Percentiles rank a stretch among this genome's conserved stretches.
Conservation (phyloP, 2,888 invertebrate species). For the Teinopalpus imperialis region DNA sequence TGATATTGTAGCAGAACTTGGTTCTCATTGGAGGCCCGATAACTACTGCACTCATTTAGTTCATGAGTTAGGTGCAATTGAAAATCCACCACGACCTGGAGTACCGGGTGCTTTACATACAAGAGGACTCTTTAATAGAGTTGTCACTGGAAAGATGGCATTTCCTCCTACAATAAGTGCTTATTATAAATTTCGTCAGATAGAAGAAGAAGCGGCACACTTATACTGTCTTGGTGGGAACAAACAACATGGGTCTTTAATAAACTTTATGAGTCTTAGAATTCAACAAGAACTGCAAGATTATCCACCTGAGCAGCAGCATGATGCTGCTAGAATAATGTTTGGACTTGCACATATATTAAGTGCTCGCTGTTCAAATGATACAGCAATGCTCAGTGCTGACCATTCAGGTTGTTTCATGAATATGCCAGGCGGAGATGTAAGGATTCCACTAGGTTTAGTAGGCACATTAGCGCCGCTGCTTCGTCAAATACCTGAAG, state of each 20-base stretch:
- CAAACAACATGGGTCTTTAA: slow-evolving; percentile 84
- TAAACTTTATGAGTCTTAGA: slow-evolving; percentile 84
- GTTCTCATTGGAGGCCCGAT: slow-evolving; percentile 86
- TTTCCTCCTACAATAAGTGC: slow-evolving; percentile 83
- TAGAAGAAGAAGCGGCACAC: slow-evolving; percentile 84
- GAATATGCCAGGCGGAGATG: slow-evolving; percentile 82
- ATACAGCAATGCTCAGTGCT: slow-evolving; percentile 68
- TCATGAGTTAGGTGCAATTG: slow-evolving; percentile 83
- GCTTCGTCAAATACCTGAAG: slow-evolving; percentile 84
- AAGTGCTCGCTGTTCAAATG: slow-evolving; percentile 85
- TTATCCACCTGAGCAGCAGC: slow-evolving; percentile 85
- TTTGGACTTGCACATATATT: slow-evolving; percentile 84
- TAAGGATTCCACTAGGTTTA: slow-evolving; percentile 84
- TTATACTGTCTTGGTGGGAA: slow-evolving; percentile 83
- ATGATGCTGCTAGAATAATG: slow-evolving; percentile 85
- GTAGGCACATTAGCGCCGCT: slow-evolving; percentile 85
- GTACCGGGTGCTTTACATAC: slow-evolving; percentile 74
- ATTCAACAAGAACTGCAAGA: slow-evolving; percentile 86
- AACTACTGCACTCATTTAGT: slow-evolving; percentile 73
- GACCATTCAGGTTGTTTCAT: slow-evolving; percentile 67
- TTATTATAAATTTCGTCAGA: slow-evolving; percentile 84
- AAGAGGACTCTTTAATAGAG: slow-evolving; percentile 83
- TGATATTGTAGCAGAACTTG: slow-evolving; percentile 89
- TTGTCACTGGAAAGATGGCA: slow-evolving; percentile 84
- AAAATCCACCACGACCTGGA: slow-evolving; percentile 82